phyloP scores from a whole-genome alignment of 1,140 invertebrate genomes.

The Muscidifurax raptorellus region DNA sequence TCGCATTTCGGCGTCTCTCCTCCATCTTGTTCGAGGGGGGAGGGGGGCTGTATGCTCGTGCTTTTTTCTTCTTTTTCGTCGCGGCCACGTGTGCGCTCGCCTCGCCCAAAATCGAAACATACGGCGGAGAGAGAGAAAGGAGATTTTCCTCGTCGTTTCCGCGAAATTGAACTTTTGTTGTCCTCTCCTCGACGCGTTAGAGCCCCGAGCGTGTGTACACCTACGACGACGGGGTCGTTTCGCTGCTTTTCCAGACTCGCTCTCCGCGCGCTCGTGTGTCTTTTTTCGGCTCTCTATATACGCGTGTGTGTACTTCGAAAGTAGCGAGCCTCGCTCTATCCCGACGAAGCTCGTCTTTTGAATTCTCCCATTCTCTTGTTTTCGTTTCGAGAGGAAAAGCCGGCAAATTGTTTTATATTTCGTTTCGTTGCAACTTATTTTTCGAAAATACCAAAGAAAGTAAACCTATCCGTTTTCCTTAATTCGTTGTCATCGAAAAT shows the following conservation, averaged over 20 bases:
- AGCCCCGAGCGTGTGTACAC: neutral
- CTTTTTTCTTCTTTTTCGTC: neutral
- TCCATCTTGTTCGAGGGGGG: neutral
- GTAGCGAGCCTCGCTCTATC: neutral
- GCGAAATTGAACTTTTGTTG: slow-evolving; percentile 71
- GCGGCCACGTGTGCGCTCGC: neutral
- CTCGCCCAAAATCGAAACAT: slow-evolving; percentile 49
- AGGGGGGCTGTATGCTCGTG: too few relatives aligned
- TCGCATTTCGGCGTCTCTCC: slow-evolving; percentile 17
- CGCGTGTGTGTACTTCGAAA: neutral
- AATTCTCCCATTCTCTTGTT: neutral
- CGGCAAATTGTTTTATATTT: neutral
- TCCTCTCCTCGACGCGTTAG: slow-evolving; percentile 38
- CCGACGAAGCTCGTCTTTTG: neutral
- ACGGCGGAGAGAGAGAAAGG: slow-evolving; percentile 57
- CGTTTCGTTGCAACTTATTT: neutral
- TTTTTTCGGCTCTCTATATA: slow-evolving; percentile 7
- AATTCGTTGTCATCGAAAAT: neutral
- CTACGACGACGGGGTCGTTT: neutral
- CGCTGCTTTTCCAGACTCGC: slow-evolving; percentile 16
- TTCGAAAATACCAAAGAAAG: neutral
- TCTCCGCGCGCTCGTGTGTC: neutral
- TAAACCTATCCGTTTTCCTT: neutral
- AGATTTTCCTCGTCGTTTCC: slow-evolving; percentile 67
- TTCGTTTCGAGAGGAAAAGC: neutral